Percentiles rank a stretch among this genome's conserved stretches.
phyloP scores from a whole-genome alignment of 1,140 invertebrate genomes.

The Drosophila punjabiensis region DNA sequence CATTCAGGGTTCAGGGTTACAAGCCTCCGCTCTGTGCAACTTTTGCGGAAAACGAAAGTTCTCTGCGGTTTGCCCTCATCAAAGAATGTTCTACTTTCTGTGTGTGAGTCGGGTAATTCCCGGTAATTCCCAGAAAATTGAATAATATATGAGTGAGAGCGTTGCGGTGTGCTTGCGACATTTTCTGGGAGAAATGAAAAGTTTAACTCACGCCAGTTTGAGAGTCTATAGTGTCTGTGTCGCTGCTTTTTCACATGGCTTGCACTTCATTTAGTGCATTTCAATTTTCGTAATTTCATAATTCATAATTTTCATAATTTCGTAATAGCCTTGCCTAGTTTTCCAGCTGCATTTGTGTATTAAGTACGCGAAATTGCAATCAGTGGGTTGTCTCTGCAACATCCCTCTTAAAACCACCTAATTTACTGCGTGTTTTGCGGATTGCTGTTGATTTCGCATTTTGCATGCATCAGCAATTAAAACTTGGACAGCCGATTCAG shows the following conservation, averaged over 20 bases:
- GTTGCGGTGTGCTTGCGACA: neutral
- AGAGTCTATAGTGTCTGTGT: conserved; percentile 1
- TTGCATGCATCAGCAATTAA: conserved; percentile 76
- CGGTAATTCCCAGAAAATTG: conserved; percentile 14
- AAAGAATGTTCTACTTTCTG: conserved; percentile 14
- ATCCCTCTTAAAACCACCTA: conserved; percentile 10
- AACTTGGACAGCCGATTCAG: conserved; percentile 72
- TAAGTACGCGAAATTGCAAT: conserved; percentile 19
- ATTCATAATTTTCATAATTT: conserved; percentile 74
- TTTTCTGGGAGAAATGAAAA: conserved; percentile 16
- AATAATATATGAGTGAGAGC: conserved; percentile 29
- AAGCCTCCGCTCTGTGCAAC: conserved; percentile 2
- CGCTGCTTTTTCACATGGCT: conserved; percentile 33
- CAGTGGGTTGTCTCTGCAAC: conserved; percentile 2
- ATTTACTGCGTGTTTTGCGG: conserved; percentile 39
- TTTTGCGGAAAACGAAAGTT: conserved; percentile 37
- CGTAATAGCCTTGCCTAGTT: conserved; percentile 68
- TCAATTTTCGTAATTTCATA: conserved; percentile 53
- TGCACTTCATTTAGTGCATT: conserved; percentile 16
- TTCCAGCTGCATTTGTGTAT: conserved; percentile 3
- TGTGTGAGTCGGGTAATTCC: conserved; percentile 15
- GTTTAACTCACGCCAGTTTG: conserved; percentile 8
- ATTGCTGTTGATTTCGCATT: conserved; percentile 39
- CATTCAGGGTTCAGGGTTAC: conserved; percentile 1
- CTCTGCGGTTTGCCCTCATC: conserved; percentile 2